These are phyloP conservation scores for Oscheius sp. DNA, from an alignment of 2,888 invertebrate genomes.

Conservation along the genomic window DNA sequence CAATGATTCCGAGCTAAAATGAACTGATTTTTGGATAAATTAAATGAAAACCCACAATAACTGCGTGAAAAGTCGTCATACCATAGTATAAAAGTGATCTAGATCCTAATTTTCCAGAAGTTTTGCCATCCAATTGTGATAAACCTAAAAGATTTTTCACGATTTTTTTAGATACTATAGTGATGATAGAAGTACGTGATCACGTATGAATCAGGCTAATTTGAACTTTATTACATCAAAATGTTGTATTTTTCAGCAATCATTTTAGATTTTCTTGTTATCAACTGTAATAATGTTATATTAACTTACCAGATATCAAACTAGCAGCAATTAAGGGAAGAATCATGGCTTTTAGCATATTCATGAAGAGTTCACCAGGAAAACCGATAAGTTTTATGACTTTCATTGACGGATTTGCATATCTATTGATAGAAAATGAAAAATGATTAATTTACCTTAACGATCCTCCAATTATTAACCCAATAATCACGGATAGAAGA, in stretches of 20 bases:
- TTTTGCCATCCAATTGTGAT: constrained; percentile 77
- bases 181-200: no score
- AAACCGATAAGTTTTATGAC: constrained; percentile 75
- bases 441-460: constrained; percentile 33
- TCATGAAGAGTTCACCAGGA: constrained; percentile 79
- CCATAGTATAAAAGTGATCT: constrained; percentile 78
- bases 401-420: constrained; percentile 39
- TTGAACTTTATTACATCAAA: no score
- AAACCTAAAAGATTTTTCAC: constrained; percentile 74
- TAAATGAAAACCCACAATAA: constrained; percentile 72
- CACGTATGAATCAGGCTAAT: no score
- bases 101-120: constrained; percentile 78
- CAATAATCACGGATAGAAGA: constrained; percentile 43
- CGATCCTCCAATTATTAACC: constrained; percentile 42
- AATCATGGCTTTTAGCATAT: constrained; percentile 79
- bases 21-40: not conserved
- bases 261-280: no score
- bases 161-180: no score
- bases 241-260: no score
- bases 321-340: constrained; percentile 78
- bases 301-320: constrained; percentile 76
- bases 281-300: no score
- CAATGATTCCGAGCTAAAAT: constrained; percentile 74
- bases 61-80: constrained; percentile 77
- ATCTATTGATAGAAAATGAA: constrained; percentile 10